Conservation (phyloP, 2,113 vertebrate genomes). For the Corythaixoides concolor region DNA sequence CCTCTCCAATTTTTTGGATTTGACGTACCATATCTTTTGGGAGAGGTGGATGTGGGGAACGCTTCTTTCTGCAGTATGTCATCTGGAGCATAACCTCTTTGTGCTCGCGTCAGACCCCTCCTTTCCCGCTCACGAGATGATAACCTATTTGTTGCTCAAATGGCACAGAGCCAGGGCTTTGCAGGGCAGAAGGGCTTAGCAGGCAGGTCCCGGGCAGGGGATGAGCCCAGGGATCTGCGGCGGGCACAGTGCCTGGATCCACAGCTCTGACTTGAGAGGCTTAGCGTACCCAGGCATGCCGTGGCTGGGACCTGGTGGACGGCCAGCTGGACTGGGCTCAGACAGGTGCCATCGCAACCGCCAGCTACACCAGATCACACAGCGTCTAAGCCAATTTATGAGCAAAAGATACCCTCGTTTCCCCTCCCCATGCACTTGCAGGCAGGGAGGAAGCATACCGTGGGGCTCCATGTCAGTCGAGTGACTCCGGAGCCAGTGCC, state of each 20-base stretch:
- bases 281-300: accelerated
- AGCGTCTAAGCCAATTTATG: neutral
- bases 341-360: neutral
- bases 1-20: neutral
- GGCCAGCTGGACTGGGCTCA: neutral
- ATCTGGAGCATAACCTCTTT: neutral
- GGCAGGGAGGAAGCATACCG: neutral
- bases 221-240: neutral
- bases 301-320: accelerated
- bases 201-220: neutral
- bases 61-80: neutral
- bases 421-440: neutral
- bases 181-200: neutral
- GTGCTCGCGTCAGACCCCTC: neutral
- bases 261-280: neutral
- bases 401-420: neutral
- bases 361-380: neutral
- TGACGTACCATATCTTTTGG: neutral
- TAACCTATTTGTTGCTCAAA: neutral
- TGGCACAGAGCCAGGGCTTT: neutral
- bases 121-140: neutral
- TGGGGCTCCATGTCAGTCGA: neutral
- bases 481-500: neutral
- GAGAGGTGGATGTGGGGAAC: neutral
- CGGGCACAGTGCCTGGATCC: accelerated